Evolutionary conservation across 2,113 vertebrate genomes (phyloP).

Genomic region (Eclectus roratus): DNA sequence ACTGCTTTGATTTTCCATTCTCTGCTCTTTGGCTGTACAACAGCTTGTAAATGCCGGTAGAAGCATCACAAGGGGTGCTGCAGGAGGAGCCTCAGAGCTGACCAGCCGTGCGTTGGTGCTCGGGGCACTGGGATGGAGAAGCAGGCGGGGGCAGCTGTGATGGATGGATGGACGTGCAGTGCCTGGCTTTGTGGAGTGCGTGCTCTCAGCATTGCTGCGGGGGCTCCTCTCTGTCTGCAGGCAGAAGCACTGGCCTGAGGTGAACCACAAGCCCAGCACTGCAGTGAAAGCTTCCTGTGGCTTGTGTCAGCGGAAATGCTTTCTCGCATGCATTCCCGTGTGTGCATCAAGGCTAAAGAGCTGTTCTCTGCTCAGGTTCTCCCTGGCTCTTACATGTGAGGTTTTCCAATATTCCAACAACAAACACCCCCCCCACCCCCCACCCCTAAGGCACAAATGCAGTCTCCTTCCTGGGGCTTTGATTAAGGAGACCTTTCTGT

Average conservation of each 20-base stretch:
- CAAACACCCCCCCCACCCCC: background rate
- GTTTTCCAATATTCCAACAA: background rate
- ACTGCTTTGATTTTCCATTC: background rate
- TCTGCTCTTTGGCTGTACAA: background rate
- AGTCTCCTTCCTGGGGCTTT: background rate
- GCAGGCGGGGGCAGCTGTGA: background rate
- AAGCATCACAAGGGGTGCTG: background rate
- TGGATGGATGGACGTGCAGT: background rate
- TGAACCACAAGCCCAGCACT: rapidly evolving
- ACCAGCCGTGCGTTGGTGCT: background rate
- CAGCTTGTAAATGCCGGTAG: background rate
- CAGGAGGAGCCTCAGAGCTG: background rate
- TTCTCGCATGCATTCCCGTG: background rate
- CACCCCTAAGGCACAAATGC: background rate
- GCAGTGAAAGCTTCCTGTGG: background rate
- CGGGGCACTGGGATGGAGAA: rapidly evolving
- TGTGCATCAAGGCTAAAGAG: background rate
- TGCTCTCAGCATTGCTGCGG: background rate
- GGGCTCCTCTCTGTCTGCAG: background rate
- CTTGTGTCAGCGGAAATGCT: background rate
- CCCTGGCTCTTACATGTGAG: background rate
- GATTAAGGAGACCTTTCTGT: background rate
- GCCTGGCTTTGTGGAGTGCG: background rate
- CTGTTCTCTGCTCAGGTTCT: background rate
- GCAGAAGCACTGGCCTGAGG: rapidly evolving